Conservation (phyloP, 2,113 vertebrate species). For the Connochaetes taurinus region DNA sequence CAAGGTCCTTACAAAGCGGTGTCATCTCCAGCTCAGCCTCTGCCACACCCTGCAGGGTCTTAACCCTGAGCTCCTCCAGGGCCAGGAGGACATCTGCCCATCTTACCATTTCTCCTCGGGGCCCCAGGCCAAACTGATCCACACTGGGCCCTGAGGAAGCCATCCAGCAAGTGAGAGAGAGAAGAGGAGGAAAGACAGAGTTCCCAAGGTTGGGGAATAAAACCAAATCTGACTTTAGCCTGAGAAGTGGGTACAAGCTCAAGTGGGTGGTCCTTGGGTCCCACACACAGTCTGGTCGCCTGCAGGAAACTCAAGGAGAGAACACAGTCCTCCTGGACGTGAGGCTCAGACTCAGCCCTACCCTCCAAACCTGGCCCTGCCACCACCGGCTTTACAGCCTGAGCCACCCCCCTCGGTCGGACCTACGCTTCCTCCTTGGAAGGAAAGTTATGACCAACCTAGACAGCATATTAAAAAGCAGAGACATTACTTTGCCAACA, state of each 20-base stretch:
- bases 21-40: not conserved
- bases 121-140: not conserved
- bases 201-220: not conserved
- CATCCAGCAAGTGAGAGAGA: not conserved
- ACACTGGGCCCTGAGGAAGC: fast-evolving
- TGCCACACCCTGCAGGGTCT: not conserved
- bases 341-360: not conserved
- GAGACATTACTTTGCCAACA: not conserved
- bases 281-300: not conserved
- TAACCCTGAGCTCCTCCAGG: not conserved
- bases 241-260: not conserved
- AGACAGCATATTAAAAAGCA: not conserved
- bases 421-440: not conserved
- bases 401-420: not conserved
- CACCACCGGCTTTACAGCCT: not conserved
- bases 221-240: not conserved
- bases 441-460: not conserved
- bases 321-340: not conserved
- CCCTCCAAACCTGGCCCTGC: not conserved
- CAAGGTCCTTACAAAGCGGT: not conserved
- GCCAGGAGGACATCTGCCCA: fast-evolving
- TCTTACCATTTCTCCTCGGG: not conserved
- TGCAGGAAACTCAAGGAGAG: not conserved
- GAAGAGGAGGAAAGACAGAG: not conserved
- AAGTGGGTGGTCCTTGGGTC: not conserved